phyloP scores from a whole-genome alignment of 2,797 vertebrate species.

The Momotus momota region DNA sequence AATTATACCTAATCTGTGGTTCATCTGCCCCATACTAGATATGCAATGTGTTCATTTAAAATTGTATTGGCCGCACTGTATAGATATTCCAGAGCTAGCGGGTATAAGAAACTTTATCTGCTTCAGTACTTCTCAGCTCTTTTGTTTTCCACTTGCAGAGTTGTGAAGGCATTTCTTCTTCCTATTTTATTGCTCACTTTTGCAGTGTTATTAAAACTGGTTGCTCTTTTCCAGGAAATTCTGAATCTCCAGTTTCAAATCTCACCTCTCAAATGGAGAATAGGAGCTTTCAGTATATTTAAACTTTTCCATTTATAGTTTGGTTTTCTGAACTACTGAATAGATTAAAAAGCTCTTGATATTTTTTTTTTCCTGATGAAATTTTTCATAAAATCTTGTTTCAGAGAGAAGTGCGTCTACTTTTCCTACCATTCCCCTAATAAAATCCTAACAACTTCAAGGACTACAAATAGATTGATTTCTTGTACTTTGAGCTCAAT shows the following conservation, averaged over 20 bases:
- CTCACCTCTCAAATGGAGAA: neutral
- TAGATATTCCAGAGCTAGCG: neutral
- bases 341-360: neutral
- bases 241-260: conserved; percentile 30
- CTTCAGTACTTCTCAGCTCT: neutral
- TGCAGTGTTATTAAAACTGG: neutral
- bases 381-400: neutral
- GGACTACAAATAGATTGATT: neutral
- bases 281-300: neutral
- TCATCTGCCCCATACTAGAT: neutral
- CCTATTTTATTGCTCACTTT: conserved; percentile 16
- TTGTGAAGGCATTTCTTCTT: conserved; percentile 18
- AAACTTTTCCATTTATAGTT: neutral
- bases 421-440: neutral
- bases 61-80: neutral
- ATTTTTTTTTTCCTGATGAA: neutral
- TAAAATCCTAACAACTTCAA: neutral
- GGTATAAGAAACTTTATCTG: neutral
- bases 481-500: neutral
- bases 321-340: conserved; percentile 14
- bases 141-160: conserved; percentile 28
- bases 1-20: neutral
- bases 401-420: neutral
- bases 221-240: conserved; percentile 39
- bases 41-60: neutral